Evolutionary conservation across 2,797 vertebrate genomes (phyloP).

Genomic region (Alfaro cultratus): DNA sequence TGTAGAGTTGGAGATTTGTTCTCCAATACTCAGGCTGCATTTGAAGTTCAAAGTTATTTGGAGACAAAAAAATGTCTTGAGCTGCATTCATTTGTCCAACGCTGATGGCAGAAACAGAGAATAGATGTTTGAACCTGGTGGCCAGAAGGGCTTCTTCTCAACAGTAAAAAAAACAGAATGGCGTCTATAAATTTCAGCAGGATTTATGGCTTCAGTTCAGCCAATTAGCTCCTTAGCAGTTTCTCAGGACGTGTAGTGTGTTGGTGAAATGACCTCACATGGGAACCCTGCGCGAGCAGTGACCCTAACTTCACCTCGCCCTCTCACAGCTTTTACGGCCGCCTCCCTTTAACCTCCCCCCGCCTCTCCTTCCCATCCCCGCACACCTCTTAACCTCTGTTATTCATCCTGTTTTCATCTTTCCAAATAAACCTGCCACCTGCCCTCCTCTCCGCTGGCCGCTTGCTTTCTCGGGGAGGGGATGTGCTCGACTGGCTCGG

Average conservation of each 20-base stretch:
- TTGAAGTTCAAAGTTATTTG: conserved; percentile 66
- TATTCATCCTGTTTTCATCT: conserved; percentile 82
- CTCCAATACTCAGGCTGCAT: conserved; percentile 22
- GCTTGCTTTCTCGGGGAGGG: conserved; percentile 17
- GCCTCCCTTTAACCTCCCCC: conserved; percentile 33
- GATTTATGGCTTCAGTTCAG: conserved; percentile 77
- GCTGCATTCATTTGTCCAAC: conserved; percentile 26
- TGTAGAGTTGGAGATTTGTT: conserved; percentile 20
- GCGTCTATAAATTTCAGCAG: conserved; percentile 75
- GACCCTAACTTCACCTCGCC: conserved; percentile 82
- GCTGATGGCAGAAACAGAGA: conserved; percentile 25
- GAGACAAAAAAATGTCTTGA: conserved; percentile 18
- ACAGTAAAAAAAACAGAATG: conserved; percentile 51
- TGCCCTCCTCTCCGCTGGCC: conserved; percentile 55
- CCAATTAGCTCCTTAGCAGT: conserved; percentile 73
- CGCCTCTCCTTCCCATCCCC: conserved; percentile 28
- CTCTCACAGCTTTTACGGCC: conserved; percentile 78
- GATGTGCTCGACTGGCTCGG: conserved; percentile 53
- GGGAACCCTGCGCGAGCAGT: conserved; percentile 75
- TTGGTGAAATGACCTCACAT: conserved; percentile 75
- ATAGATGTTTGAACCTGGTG: conserved; percentile 53
- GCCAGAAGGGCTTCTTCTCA: conserved; percentile 61
- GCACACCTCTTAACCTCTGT: conserved; percentile 80
- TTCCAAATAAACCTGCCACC: conserved; percentile 78
- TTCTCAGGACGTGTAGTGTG: conserved; percentile 68